A percentile compares a stretch with the other conserved stretches of the same genome.
Evolutionary conservation across 2,113 vertebrate genomes (phyloP).

Genomic region (Chiloscyllium plagiosum): DNA sequence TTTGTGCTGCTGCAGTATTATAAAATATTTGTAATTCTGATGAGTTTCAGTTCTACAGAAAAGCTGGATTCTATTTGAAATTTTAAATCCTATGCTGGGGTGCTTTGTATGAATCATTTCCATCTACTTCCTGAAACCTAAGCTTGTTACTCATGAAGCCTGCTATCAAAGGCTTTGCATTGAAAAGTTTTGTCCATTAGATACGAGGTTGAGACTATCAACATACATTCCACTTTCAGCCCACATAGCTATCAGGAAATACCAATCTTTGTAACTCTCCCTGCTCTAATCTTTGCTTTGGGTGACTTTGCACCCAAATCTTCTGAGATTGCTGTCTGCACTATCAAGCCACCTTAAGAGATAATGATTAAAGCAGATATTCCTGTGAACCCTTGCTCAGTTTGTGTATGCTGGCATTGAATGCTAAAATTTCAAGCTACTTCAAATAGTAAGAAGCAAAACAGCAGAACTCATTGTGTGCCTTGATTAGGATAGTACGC

Average conservation of each 20-base stretch:
- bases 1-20: not conserved
- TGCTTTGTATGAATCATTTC: conserved; percentile 6
- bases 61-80: not conserved
- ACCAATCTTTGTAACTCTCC: not conserved
- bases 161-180: not conserved
- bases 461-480: conserved; percentile 7
- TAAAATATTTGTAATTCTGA: not conserved
- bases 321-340: conserved; percentile 24
- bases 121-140: not conserved
- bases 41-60: not conserved
- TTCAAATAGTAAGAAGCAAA: not conserved
- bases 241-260: not conserved
- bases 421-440: not conserved
- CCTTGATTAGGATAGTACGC: conserved; percentile 9
- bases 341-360: conserved; percentile 29
- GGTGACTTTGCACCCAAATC: not conserved
- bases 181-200: not conserved
- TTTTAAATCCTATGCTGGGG: not conserved
- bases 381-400: conserved; percentile 12
- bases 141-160: not conserved
- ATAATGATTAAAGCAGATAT: not conserved
- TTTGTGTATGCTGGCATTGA: conserved; percentile 18
- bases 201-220: not conserved
- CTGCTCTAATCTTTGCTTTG: not conserved
- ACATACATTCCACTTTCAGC: not conserved